A percentile compares a stretch with the other conserved stretches of the same genome.
Conservation (phyloP, 2,888 invertebrate species). For the Tiliacea citrago region DNA sequence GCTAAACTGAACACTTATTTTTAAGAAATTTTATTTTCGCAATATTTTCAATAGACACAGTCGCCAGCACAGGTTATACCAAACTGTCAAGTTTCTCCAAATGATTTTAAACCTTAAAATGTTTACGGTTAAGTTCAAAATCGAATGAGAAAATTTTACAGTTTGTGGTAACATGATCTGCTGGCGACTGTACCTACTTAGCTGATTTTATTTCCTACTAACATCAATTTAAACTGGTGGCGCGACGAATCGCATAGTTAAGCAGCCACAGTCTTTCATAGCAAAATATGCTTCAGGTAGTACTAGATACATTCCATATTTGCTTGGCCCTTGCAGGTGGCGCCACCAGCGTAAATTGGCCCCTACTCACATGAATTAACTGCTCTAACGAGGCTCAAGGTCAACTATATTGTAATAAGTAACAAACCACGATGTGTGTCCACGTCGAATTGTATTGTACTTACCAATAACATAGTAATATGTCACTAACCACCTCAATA, state of each 20-base stretch:
- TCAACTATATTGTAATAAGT: constrained; percentile 15
- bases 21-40: neutral
- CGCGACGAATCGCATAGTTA: neutral
- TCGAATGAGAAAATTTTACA: too few relatives aligned
- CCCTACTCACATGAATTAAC: neutral
- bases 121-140: too few relatives aligned
- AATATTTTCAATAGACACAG: neutral
- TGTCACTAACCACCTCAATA: constrained; percentile 30
- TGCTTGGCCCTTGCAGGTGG: neutral
- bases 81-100: too few relatives aligned
- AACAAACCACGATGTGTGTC: constrained; percentile 13
- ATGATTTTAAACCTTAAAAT: too few relatives aligned
- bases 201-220: neutral
- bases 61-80: too few relatives aligned
- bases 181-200: neutral
- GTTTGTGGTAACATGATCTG: too few relatives aligned
- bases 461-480: constrained; percentile 29
- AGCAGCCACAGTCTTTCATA: neutral
- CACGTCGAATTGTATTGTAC: constrained; percentile 10
- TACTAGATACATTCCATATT: neutral
- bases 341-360: constrained; percentile 30
- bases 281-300: neutral
- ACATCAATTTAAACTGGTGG: neutral
- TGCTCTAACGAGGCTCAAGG: constrained; percentile 22
- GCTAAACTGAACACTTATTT: neutral